These are phyloP conservation scores for Orestias chungarensis DNA, from an alignment of 2,797 vertebrate genomes.

Conservation along the genomic window DNA sequence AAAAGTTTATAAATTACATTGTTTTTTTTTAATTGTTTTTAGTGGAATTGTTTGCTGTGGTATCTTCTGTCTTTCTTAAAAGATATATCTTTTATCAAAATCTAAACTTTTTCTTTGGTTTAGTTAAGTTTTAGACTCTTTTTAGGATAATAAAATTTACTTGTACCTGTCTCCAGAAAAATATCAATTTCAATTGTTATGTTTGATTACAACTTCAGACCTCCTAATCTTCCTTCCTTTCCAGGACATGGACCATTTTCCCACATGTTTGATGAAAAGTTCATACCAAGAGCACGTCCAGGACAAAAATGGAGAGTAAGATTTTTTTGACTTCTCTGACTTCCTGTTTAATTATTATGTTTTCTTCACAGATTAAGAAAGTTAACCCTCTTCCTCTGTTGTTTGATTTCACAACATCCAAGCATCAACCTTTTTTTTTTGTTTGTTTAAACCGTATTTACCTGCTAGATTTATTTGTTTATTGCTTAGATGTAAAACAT, in stretches of 20 bases:
- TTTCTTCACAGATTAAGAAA: not conserved
- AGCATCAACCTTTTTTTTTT: no score
- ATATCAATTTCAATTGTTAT: not conserved
- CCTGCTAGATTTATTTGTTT: no score
- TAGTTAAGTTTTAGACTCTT: not conserved
- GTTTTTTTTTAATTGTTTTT: not conserved
- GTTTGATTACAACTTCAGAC: not conserved
- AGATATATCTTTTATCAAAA: not conserved
- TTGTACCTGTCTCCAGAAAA: not conserved
- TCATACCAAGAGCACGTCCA: constrained; percentile 87
- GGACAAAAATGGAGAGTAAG: constrained; percentile 85
- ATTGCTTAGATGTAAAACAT: no score
- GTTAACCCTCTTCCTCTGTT: not conserved
- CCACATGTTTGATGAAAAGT: constrained; percentile 93
- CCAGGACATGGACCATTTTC: constrained; percentile 97
- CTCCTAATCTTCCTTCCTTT: constrained; percentile 23
- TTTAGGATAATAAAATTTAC: not conserved
- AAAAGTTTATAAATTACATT: not conserved
- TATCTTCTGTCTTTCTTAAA: not conserved
- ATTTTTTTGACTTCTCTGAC: not conserved
- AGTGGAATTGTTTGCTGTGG: no score
- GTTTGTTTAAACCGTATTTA: no score
- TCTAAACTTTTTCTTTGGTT: not conserved
- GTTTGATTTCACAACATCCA: no score
- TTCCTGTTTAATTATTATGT: not conserved